Conservation (phyloP, 2,797 vertebrate genomes). For the Peromyscus melanophrys region DNA sequence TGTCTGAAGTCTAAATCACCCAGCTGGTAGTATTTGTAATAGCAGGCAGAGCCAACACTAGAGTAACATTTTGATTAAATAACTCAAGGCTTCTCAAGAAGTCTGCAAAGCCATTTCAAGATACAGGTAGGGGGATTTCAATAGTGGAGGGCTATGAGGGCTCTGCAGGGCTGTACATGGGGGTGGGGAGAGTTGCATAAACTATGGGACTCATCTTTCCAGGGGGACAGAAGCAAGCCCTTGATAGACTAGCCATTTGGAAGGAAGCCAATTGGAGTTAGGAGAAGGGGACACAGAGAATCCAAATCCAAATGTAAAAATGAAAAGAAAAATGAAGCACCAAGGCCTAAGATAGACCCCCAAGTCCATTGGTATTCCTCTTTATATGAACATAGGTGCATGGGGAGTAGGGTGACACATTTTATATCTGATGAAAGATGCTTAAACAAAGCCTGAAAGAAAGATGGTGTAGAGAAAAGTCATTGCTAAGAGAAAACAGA, state of each 20-base stretch:
- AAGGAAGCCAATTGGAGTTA: not conserved
- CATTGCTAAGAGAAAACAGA: not conserved
- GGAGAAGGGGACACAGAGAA: not conserved
- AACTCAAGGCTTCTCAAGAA: not conserved
- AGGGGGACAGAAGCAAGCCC: not conserved
- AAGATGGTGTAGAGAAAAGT: not conserved
- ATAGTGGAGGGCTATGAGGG: not conserved
- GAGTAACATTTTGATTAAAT: not conserved
- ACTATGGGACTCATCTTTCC: not conserved
- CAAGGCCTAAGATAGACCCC: not conserved
- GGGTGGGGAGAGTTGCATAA: not conserved
- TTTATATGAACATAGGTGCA: not conserved
- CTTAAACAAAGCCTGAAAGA: not conserved
- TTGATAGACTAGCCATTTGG: not conserved
- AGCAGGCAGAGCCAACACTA: not conserved
- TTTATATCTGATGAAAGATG: not conserved
- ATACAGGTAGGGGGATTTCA: not conserved
- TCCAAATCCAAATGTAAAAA: not conserved
- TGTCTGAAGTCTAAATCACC: not conserved
- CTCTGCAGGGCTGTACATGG: not conserved
- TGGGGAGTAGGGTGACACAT: too few species aligned
- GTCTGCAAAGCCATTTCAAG: not conserved
- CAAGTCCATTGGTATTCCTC: not conserved
- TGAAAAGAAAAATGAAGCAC: not conserved
- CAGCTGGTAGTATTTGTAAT: not conserved